A percentile compares a stretch with the other conserved stretches of the same genome.
Conservation (phyloP, 2,888 invertebrate species). For the Acleris cristana region DNA sequence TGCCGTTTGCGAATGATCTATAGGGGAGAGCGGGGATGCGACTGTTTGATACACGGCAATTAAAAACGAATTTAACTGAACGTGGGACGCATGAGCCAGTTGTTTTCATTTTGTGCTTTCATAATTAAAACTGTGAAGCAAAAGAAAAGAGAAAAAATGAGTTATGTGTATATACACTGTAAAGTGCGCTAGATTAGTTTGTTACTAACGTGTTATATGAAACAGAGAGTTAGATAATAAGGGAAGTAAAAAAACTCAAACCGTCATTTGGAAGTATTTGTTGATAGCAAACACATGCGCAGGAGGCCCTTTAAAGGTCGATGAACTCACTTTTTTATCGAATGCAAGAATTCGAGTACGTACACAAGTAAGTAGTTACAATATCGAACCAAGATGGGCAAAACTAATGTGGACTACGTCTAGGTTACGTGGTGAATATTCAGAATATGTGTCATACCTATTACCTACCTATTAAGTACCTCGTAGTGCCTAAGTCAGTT, state of each 20-base stretch:
- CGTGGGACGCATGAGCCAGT: too few relatives aligned
- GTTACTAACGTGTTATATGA: background rate
- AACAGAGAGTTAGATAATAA: background rate
- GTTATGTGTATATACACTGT: too few relatives aligned
- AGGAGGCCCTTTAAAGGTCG: constrained; percentile 56
- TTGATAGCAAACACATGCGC: constrained; percentile 56
- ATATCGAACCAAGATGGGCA: background rate
- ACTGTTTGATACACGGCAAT: too few relatives aligned
- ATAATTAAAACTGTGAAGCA: too few relatives aligned
- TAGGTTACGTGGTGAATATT: too few relatives aligned
- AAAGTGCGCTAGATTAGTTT: too few relatives aligned
- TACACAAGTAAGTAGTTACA: background rate
- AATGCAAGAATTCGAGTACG: constrained; percentile 16
- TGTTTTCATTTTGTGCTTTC: too few relatives aligned
- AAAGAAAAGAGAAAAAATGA: too few relatives aligned
- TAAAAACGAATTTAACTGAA: too few relatives aligned
- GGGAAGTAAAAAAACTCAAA: constrained; percentile 8
- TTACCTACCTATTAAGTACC: too few relatives aligned
- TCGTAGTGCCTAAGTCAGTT: too few relatives aligned
- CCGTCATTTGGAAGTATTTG: constrained; percentile 41
- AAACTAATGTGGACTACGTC: background rate
- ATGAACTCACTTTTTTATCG: constrained; percentile 51
- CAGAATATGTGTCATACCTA: too few relatives aligned
- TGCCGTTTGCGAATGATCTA: constrained; percentile 25
- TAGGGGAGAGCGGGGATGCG: background rate